These are phyloP conservation scores for Takifugu rubripes DNA, from an alignment of 2,797 vertebrate genomes.

Conservation along the genomic window DNA sequence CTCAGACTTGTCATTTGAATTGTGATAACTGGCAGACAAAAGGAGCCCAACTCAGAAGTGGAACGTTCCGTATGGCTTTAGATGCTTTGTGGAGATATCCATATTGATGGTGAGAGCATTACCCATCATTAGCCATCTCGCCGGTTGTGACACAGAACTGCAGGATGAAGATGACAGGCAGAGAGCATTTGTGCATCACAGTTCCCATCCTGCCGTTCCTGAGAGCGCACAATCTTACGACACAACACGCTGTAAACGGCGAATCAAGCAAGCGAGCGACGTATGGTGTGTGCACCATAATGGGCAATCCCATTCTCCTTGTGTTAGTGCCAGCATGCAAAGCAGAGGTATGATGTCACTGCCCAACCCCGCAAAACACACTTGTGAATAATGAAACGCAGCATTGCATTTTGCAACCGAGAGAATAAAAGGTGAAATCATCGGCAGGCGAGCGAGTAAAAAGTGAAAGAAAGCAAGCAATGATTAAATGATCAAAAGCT, in stretches of 20 bases:
- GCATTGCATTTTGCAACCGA: constrained; percentile 93
- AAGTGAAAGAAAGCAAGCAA: constrained; percentile 95
- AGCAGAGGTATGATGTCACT: constrained; percentile 86
- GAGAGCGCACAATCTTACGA: constrained; percentile 66
- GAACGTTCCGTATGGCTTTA: constrained; percentile 25
- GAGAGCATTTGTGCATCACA: constrained; percentile 16
- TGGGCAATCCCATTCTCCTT: constrained; percentile 76
- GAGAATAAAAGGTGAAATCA: constrained; percentile 96
- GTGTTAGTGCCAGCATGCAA: constrained; percentile 65
- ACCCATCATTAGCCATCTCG: constrained; percentile 58
- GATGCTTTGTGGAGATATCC: constrained; percentile 44
- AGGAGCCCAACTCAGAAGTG: constrained; percentile 22
- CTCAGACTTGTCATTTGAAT: constrained; percentile 10
- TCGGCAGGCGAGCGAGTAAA: constrained; percentile 75
- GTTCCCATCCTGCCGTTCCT: constrained; percentile 44
- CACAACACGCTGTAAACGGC: constrained; percentile 83
- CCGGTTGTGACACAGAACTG: constrained; percentile 46
- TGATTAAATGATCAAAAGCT: constrained; percentile 99
- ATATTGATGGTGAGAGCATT: constrained; percentile 52
- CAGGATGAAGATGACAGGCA: constrained; percentile 32
- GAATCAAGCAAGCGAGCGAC: constrained; percentile 89
- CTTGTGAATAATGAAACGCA: constrained; percentile 94
- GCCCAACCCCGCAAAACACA: constrained; percentile 89
- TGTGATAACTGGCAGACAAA: constrained; percentile 34
- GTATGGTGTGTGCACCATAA: constrained; percentile 85